Conservation (phyloP, 2,797 vertebrate genomes). For the Ispidina lecontei region DNA sequence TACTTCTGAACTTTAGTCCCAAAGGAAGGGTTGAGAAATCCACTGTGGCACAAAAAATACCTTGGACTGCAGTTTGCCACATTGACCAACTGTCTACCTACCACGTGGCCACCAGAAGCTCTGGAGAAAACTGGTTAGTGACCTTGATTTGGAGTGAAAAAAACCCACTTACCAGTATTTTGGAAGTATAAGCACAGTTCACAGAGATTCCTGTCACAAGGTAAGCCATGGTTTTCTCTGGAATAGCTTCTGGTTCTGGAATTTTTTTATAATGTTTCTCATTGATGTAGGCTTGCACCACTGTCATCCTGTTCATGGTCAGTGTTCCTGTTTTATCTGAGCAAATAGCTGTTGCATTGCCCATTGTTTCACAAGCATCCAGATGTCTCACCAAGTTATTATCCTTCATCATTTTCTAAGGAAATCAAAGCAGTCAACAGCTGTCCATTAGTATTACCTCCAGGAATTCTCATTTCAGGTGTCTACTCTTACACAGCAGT, state of each 20-base stretch:
- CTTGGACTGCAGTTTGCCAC: neutral
- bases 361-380: conserved; percentile 99
- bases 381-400: conserved; percentile 98
- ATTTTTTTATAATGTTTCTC: conserved; percentile 93
- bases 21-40: neutral
- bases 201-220: conserved; percentile 95
- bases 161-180: conserved; percentile 90
- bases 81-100: neutral
- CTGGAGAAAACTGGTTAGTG: neutral
- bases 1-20: neutral
- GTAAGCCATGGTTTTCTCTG: conserved; percentile 86
- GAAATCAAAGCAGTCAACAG: conserved; percentile 49
- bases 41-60: neutral
- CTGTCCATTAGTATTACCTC: neutral
- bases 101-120: neutral
- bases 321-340: conserved; percentile 98
- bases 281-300: conserved; percentile 91
- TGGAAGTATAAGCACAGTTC: conserved; percentile 98
- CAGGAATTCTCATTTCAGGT: conserved; percentile 1
- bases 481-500: neutral
- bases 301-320: conserved; percentile 99
- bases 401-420: conserved; percentile 99
- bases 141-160: neutral
- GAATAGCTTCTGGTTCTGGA: conserved; percentile 91
- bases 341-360: conserved; percentile 98